Evolutionary conservation across 2,797 vertebrate genomes (phyloP).

Genomic region (Enteromius paludinosus): DNA sequence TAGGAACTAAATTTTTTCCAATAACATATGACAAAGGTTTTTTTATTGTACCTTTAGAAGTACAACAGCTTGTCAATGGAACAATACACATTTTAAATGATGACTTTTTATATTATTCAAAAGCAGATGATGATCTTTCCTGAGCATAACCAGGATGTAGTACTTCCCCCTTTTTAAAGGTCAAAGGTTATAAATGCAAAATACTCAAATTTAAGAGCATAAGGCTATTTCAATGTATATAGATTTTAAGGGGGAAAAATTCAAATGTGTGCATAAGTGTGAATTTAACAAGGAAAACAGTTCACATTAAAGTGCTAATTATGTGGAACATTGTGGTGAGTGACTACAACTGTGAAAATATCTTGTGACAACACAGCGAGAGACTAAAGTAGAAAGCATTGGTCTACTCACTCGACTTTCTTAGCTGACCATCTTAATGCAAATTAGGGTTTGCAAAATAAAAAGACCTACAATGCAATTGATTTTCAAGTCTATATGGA

Average conservation of each 20-base stretch:
- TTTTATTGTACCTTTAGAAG: neutral
- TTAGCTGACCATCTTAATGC: neutral
- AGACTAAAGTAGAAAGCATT: neutral
- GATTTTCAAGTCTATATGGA: too few relatives aligned
- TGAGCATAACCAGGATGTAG: slow-evolving; percentile 63
- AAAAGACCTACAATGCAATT: neutral
- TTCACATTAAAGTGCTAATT: neutral
- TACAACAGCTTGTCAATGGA: neutral
- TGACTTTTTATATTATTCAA: slow-evolving; percentile 49
- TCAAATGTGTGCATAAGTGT: neutral
- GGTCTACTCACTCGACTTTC: neutral
- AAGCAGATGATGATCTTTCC: slow-evolving; percentile 62
- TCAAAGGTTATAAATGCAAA: slow-evolving; percentile 65
- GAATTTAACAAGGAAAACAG: neutral
- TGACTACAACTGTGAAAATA: neutral
- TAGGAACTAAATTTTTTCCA: slow-evolving; percentile 13
- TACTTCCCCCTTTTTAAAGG: slow-evolving; percentile 67
- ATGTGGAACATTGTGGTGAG: neutral
- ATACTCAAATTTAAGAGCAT: neutral
- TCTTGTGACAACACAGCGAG: neutral
- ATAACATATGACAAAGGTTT: neutral
- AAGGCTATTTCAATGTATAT: neutral
- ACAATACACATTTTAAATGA: neutral
- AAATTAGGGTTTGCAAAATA: neutral
- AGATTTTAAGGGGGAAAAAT: neutral